Percentiles rank a stretch among this genome's conserved stretches.
Conservation (phyloP, 2,113 vertebrate species). For the Notarius quadriscutis region DNA sequence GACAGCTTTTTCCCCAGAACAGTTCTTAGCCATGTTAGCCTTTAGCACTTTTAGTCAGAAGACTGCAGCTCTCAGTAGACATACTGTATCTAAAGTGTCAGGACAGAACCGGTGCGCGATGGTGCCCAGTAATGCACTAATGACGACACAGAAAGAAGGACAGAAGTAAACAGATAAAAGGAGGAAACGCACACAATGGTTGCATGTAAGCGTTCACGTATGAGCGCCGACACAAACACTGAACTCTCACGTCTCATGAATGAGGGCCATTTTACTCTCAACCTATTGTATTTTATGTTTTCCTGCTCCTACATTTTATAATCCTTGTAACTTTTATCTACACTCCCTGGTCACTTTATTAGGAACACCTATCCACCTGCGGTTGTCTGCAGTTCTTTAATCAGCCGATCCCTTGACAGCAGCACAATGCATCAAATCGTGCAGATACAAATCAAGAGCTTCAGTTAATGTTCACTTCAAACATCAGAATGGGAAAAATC, state of each 20-base stretch:
- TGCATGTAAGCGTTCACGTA: not conserved
- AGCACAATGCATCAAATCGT: too few species aligned
- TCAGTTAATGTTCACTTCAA: too few species aligned
- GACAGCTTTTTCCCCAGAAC: not conserved
- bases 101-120: conserved; percentile 30
- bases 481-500: too few species aligned
- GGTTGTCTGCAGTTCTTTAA: too few species aligned
- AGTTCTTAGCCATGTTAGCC: conserved; percentile 2
- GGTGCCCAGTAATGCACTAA: not conserved
- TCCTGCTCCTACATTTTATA: not conserved
- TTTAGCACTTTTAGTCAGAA: conserved; percentile 2
- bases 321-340: not conserved
- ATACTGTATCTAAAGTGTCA: conserved; percentile 9
- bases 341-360: too few species aligned
- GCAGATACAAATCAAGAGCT: too few species aligned
- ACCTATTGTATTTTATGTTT: not conserved
- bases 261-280: not conserved
- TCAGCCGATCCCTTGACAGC: too few species aligned
- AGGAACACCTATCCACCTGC: too few species aligned
- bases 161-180: not conserved
- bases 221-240: not conserved
- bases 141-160: not conserved
- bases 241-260: not conserved
- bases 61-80: conserved; percentile 26
- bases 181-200: not conserved